Evolutionary conservation across 2,797 vertebrate genomes (phyloP), one percentile per base, ranked within the genome.

Genomic region (Fratercula arctica): DNA sequence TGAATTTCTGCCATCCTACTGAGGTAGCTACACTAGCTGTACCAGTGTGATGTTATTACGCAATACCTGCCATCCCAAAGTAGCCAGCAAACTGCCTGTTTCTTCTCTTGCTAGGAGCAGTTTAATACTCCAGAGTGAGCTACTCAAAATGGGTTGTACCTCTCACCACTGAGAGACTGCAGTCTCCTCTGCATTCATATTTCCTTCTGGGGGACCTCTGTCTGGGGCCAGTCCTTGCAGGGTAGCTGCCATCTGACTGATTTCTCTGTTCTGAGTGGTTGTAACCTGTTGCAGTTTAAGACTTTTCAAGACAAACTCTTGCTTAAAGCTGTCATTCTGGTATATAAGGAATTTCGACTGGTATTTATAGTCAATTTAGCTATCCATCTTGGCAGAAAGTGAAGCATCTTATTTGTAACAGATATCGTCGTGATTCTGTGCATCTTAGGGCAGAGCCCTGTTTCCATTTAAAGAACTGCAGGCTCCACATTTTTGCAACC

Each of bases 151-250:
- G 16, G 14, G 6, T 46, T 0, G 3, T 19, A 45, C 17, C 17
- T 84, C 43, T 82, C 26, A n/a, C 31, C 41, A 28, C 23, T 33
- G 82, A 77, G 84, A 93, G 39, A 51, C 11, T 37, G 25, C 28
- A 39, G 21, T 16, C 19, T 80, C 10, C 9, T 63, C 10, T 69
- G 11, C 54, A 16, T 63, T 63, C 68, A n/a, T 13, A 31, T 91
- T 87, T 80, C 16, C 35, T 78, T 68, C 33, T 66, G 50, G 18
- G 8, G 11, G 10, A n/a, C 31, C 10, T 84, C 61, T 78, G 51
- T 41, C 56, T 75, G 54, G 41, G 41, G 43, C 75, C 2, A 1
- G 37, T 72, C 20, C 6, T 89, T 0, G 0, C 35, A 82, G 35
- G 9, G 56, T 41, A 10, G 3, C 53, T 92, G 59, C 29, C 28